phyloP scores from a whole-genome alignment of 37 sponge, comb jelly and placozoan genomes.

The Halichondria panicea region DNA sequence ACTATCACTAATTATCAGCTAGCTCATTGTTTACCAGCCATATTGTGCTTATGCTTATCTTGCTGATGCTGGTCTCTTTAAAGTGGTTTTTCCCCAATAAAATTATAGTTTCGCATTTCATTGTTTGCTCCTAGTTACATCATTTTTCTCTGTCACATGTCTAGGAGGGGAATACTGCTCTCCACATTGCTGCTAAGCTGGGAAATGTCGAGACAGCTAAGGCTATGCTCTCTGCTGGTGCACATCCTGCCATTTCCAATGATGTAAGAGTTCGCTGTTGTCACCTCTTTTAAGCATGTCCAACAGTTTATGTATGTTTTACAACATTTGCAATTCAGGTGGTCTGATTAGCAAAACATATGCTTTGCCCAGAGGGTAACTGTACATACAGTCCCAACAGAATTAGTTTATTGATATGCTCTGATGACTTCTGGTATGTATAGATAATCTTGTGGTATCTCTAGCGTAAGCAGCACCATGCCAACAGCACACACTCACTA shows the following conservation, averaged over 20 bases:
- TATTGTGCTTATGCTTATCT: too few species aligned
- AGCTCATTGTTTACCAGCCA: background rate
- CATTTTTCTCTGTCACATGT: background rate
- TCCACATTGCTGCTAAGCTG: slow-evolving; percentile 82
- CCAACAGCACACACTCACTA: too few species aligned
- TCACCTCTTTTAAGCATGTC: background rate
- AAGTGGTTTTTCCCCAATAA: background rate
- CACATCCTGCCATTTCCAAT: slow-evolving; percentile 61
- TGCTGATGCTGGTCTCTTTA: background rate
- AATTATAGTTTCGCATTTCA: too few species aligned
- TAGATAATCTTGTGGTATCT: too few species aligned
- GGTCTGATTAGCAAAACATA: too few species aligned
- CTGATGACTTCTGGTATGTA: too few species aligned
- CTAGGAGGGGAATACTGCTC: slow-evolving; percentile 75
- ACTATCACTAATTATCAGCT: background rate
- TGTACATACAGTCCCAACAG: too few species aligned
- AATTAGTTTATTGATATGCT: too few species aligned
- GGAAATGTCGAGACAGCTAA: slow-evolving; percentile 52
- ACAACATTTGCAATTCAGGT: background rate
- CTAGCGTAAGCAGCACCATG: too few species aligned
- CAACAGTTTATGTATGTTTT: background rate
- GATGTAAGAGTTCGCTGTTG: slow-evolving; percentile 24
- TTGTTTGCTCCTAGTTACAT: background rate
- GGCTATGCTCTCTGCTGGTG: slow-evolving; percentile 52
- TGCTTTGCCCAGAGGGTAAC: too few species aligned